Evolutionary conservation across 2,888 invertebrate genomes (phyloP).

Genomic region (Lycophotia porphyrea): DNA sequence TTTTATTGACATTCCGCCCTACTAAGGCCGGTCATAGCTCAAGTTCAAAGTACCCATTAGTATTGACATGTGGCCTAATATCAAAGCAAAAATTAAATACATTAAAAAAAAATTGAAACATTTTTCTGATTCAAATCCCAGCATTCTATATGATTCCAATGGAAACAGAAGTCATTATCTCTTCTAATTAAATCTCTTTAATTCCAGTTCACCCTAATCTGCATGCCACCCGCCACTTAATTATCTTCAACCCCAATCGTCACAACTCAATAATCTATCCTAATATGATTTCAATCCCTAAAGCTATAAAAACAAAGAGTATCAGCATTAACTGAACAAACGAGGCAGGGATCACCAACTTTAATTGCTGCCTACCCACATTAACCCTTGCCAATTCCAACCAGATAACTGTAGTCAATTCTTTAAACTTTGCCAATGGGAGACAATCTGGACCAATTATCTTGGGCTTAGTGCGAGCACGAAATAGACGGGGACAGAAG

Average conservation of each 20-base stretch:
- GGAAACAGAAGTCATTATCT: not conserved
- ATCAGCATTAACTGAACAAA: constrained; percentile 61
- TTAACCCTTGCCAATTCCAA: constrained; percentile 85
- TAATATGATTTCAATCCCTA: constrained; percentile 63
- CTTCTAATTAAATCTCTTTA: constrained; percentile 8
- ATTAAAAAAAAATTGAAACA: not conserved
- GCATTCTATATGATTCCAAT: not conserved
- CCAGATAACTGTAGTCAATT: constrained; percentile 85
- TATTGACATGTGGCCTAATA: not conserved
- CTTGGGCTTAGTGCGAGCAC: constrained; percentile 79
- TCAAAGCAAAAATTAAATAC: not conserved
- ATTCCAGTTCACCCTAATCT: constrained; percentile 21
- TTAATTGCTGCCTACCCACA: constrained; percentile 84
- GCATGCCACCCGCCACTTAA: constrained; percentile 30
- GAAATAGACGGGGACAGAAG: constrained; percentile 35
- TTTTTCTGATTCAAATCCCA: not conserved
- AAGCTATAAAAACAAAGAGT: constrained; percentile 66
- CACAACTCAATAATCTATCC: constrained; percentile 55
- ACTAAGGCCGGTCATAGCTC: not conserved
- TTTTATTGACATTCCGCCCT: not conserved
- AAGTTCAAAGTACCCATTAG: not conserved
- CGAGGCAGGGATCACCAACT: constrained; percentile 81
- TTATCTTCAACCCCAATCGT: constrained; percentile 36
- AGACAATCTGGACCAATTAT: constrained; percentile 87
- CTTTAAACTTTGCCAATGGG: constrained; percentile 85